Evolutionary conservation across 2,888 invertebrate genomes (phyloP), one percentile per base, ranked within the genome.

Genomic region (Apamea sordens): DNA sequence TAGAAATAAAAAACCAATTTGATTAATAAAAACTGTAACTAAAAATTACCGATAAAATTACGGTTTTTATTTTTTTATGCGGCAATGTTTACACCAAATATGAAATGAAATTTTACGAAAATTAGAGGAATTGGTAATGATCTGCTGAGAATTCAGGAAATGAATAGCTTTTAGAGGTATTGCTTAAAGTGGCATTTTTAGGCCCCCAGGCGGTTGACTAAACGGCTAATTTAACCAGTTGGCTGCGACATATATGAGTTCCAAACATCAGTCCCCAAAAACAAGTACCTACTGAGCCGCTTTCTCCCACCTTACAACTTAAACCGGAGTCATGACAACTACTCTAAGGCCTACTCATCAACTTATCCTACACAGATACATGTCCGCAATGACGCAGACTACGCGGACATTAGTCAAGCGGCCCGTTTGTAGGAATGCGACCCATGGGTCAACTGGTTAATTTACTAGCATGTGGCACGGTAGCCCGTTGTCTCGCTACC

Each of bases 381-480:
- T 28, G 77, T 86, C 76, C 65, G 73, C 73, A 84, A 81, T 80
- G 78, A 77, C 76, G 73, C 72, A 85, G 85, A 65, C 44, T 73
- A 64, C 64, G 50, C 44, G 59, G 80, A 79, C 87, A 91, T 92
- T 91, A 91, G 89, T 90, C 87, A 88, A 89, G 83, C 85, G 84
- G 83, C 86, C 89, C 85, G 90, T 91, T 92, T 90, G 83, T 78
- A 82, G 91, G 91, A 89, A 91, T 91, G 89, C 86, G 92, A 93
- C 93, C 93, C 79, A 15, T 28, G 83, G 93, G 92, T 93, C 93
- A 91, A 87, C 84, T 82, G 85, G 89, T 90, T 89, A 90, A 90
- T 88, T 88, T 88, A 90, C 82, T 86, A 70, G 79, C 83, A 75
- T 84, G 83, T 81, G 81, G 70, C 56, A 77, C 82, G 75, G 89